These are phyloP conservation scores for Ariopsis seemanni DNA, from an alignment of 2,113 vertebrate species.

Conservation along the genomic window DNA sequence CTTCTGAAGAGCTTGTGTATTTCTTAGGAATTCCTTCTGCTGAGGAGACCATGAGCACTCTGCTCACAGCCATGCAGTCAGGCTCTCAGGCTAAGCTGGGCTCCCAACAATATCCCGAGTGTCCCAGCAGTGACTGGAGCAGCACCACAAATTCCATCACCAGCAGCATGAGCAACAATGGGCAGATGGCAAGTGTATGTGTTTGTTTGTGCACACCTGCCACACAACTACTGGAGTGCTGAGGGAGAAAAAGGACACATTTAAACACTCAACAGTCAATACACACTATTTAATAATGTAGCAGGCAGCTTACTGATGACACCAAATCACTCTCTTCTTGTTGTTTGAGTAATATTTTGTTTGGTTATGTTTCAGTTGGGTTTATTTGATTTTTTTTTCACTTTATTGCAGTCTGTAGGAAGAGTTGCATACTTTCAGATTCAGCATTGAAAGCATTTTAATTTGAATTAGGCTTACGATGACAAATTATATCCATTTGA, in stretches of 20 bases:
- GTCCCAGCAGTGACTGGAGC: slow-evolving; percentile 80
- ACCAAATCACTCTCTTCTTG: neutral
- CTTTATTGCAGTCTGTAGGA: slow-evolving; percentile 44
- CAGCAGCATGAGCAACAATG: slow-evolving; percentile 70
- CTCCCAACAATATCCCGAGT: slow-evolving; percentile 78
- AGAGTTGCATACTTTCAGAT: slow-evolving; percentile 13
- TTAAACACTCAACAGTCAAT: neutral
- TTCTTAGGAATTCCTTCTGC: slow-evolving; percentile 77
- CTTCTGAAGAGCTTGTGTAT: neutral
- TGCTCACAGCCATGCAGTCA: slow-evolving; percentile 75
- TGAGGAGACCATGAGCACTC: slow-evolving; percentile 78
- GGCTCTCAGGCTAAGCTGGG: slow-evolving; percentile 72
- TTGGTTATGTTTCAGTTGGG: slow-evolving; percentile 9
- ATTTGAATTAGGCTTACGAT: slow-evolving; percentile 3
- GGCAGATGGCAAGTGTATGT: slow-evolving; percentile 82
- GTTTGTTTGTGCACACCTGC: slow-evolving; percentile 22
- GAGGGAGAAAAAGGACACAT: neutral
- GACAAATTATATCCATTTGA: neutral
- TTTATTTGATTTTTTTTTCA: slow-evolving; percentile 1
- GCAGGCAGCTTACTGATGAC: neutral
- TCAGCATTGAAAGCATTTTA: neutral
- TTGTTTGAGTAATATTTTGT: slow-evolving; percentile 27
- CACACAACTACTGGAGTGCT: neutral
- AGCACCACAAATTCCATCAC: slow-evolving; percentile 70
- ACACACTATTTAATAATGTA: neutral